Conservation (phyloP, 2,888 invertebrate genomes). For the Conops quadrifasciatus region DNA sequence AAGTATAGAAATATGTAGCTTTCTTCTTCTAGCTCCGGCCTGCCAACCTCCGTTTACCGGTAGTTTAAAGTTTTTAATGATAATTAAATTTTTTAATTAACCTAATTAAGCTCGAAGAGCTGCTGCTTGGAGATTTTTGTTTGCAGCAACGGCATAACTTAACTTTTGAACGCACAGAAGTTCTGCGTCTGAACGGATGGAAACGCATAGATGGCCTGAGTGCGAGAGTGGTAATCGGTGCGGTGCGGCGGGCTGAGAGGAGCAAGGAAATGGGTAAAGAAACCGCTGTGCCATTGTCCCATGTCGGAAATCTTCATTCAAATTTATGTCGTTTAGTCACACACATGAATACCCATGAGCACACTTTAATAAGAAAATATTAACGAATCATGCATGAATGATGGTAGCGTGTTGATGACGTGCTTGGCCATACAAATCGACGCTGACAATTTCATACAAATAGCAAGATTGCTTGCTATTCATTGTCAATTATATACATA, state of each 20-base stretch:
- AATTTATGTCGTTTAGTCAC: conserved; percentile 18
- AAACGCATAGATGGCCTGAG: not conserved
- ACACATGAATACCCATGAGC: not conserved
- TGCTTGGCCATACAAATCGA: too few relatives aligned
- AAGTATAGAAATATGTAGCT: not conserved
- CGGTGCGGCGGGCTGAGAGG: not conserved
- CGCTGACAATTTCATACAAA: too few relatives aligned
- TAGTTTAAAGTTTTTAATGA: conserved; percentile 15
- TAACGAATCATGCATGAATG: too few relatives aligned
- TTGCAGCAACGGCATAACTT: conserved; percentile 12
- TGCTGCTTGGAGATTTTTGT: not conserved
- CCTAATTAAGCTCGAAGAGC: conserved; percentile 25
- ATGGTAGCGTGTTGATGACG: too few relatives aligned
- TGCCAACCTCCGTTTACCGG: not conserved
- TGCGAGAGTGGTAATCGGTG: not conserved
- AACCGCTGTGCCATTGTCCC: conserved; percentile 24
- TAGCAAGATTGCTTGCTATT: too few relatives aligned
- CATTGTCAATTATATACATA: too few relatives aligned
- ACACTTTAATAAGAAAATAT: not conserved
- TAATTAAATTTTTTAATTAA: conserved; percentile 32
- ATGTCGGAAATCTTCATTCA: conserved; percentile 32
- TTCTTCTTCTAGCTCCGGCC: not conserved
- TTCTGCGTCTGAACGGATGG: too few relatives aligned
- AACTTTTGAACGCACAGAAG: conserved; percentile 8
- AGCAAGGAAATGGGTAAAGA: not conserved